Conservation (phyloP, 2,888 invertebrate genomes). For the Odontothrips loti region DNA sequence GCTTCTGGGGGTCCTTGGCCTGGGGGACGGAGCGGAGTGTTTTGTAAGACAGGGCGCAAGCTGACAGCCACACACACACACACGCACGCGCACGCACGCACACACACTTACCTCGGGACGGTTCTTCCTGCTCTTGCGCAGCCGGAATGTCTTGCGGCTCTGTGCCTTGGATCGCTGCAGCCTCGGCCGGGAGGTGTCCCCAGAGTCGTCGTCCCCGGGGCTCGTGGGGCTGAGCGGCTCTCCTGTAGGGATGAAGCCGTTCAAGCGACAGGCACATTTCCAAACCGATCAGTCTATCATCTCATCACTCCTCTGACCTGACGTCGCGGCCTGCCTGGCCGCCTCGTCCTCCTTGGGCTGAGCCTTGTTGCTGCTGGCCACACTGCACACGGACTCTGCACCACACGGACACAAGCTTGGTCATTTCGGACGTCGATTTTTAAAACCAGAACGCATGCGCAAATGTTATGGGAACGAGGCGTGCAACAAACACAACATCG, state of each 20-base stretch:
- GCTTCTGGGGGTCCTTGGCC: slow-evolving; percentile 13
- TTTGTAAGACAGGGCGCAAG: no score
- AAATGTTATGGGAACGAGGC: no score
- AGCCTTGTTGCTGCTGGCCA: slow-evolving; percentile 17
- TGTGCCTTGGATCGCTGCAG: slow-evolving; percentile 90
- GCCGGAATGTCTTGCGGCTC: slow-evolving; percentile 87
- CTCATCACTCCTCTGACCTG: no score
- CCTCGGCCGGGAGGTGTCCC: slow-evolving; percentile 60
- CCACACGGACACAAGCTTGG: no score
- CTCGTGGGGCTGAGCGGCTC: slow-evolving; percentile 73
- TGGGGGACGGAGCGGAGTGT: not conserved
- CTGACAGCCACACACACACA: not conserved
- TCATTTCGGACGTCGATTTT: no score
- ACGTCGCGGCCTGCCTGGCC: not conserved
- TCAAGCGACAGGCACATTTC: not conserved
- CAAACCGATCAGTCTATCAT: no score
- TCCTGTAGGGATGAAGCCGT: slow-evolving; percentile 50
- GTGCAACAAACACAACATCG: not conserved
- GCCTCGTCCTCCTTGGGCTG: not conserved
- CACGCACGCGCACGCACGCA: not conserved
- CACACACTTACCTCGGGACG: not conserved
- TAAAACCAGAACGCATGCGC: no score
- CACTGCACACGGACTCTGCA: not conserved
- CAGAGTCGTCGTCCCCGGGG: slow-evolving; percentile 64
- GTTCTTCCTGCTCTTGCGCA: slow-evolving; percentile 60